These are phyloP conservation scores for Gnathonemus longibarbis DNA, from an alignment of 2,113 vertebrate species.

Conservation along the genomic window DNA sequence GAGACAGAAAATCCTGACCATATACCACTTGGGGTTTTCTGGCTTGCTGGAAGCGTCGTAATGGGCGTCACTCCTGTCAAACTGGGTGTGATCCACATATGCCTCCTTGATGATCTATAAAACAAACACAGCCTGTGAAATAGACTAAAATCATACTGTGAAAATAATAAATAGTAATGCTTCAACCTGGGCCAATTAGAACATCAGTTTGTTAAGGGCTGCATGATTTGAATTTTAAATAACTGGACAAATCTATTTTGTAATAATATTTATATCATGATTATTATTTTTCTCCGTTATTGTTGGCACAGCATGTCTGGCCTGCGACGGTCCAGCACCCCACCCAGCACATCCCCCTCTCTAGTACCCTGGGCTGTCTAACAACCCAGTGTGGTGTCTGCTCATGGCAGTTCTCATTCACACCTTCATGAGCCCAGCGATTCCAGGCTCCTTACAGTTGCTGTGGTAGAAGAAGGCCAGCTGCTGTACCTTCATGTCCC, in stretches of 20 bases:
- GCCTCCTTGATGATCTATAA: constrained; percentile 83
- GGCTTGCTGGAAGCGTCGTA: constrained; percentile 79
- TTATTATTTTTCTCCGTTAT: background rate
- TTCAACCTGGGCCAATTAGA: background rate
- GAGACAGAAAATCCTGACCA: constrained; percentile 62
- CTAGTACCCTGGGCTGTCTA: background rate
- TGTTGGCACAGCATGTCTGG: background rate
- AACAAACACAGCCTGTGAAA: background rate
- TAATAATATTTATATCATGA: background rate
- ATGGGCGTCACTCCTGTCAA: constrained; percentile 79
- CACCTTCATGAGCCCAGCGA: constrained; percentile 81
- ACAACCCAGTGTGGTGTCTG: background rate
- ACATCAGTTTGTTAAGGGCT: background rate
- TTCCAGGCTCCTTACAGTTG: constrained; percentile 91
- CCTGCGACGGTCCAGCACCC: background rate
- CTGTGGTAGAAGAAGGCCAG: constrained; percentile 95
- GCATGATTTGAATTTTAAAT: background rate
- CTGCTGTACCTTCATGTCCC: constrained; percentile 80
- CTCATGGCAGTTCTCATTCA: constrained; percentile 17
- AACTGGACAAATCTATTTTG: background rate
- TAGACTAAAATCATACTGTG: background rate
- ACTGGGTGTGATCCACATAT: constrained; percentile 93
- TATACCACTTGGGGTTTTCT: constrained; percentile 90
- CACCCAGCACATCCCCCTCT: background rate
- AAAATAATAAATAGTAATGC: background rate